Evolutionary conservation across 2,797 vertebrate species (phyloP), one percentile per base, ranked within the genome.

Genomic region (Crenichthys baileyi): DNA sequence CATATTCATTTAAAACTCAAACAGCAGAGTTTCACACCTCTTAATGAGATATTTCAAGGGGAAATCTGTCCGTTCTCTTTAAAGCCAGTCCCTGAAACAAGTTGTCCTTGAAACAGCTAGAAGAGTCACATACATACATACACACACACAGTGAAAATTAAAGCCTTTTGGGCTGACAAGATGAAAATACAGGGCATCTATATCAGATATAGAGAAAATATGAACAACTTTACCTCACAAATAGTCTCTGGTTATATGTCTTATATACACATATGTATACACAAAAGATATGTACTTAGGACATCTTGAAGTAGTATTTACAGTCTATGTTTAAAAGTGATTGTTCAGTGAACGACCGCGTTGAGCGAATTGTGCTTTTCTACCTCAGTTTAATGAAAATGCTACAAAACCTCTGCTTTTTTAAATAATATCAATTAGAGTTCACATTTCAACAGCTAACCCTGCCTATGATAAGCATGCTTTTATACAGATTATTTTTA

Each of bases 261-360:
- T 92, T 95, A 96, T 95, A 94, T 95, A 96, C 93, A 96, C 76
- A 24, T 85, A 95, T 93, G 92, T 95, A 93, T 95, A 95, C 93
- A 94, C 91, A 94, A 92, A 36, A 93, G 92, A 95, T 95, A 95
- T 95, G 93, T 93, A 94, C 90, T 94, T 92, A 91, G 93, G 92
- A 93, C 92, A 93, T 94, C 91, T 94, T 89, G 91, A 94, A 94
- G 94, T 91, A 91, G 85, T 95, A 95, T 96, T 94, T 96, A 96
- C 94, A 96, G 75, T 91, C 85, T 89, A 95, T 93, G 84, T 93
- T 91, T 88, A 90, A 85, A 92, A 92, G 90, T 93, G 93, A 94
- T 93, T 94, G 93, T 92, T 94, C 89, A 91, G 88, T 91, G 89
- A 93, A 81, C 76, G 73, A 91, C 90, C 88, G 87, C 85, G 86